phyloP scores from a whole-genome alignment of 1,140 invertebrate genomes.

The Ditylenchus dipsaci region DNA sequence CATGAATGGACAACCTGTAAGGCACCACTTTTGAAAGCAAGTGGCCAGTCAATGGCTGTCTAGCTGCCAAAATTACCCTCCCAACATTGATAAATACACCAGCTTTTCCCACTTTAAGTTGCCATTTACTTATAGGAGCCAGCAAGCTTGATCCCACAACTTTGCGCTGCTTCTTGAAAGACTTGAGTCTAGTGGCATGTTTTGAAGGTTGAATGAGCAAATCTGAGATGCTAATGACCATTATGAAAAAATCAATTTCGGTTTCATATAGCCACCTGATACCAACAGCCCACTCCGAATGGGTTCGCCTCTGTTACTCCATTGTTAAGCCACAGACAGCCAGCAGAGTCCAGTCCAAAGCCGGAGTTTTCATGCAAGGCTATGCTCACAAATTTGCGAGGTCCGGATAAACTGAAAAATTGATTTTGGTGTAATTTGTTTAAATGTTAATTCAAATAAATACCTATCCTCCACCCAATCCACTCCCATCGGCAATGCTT shows the following conservation, averaged over 20 bases:
- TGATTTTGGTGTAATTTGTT: not conserved
- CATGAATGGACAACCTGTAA: conserved; percentile 25
- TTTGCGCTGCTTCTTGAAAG: not conserved
- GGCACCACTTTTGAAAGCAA: conserved; percentile 23
- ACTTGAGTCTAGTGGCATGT: not conserved
- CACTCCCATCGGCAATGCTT: conserved; percentile 46
- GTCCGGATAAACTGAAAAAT: conserved; percentile 35
- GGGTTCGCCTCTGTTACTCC: conserved; percentile 36
- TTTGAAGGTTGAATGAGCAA: not conserved
- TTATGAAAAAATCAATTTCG: conserved; percentile 4
- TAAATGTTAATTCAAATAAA: not conserved
- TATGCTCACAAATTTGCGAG: conserved; percentile 36
- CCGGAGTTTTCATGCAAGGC: conserved; percentile 30
- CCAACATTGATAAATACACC: conserved; percentile 1
- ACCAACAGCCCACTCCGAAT: conserved; percentile 37
- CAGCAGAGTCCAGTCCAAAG: conserved; percentile 29
- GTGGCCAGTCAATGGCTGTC: conserved; percentile 26
- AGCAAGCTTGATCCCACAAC: not conserved
- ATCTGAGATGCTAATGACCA: not conserved
- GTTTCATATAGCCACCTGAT: conserved; percentile 16
- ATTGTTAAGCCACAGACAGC: conserved; percentile 40
- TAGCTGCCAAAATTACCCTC: conserved; percentile 9
- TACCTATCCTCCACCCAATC: conserved; percentile 43
- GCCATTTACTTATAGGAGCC: conserved; percentile 3
- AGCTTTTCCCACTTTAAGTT: not conserved